Base-by-base conservation (phyloP, 2,113 vertebrate species). In the Tylochromis polylepis region DNA sequence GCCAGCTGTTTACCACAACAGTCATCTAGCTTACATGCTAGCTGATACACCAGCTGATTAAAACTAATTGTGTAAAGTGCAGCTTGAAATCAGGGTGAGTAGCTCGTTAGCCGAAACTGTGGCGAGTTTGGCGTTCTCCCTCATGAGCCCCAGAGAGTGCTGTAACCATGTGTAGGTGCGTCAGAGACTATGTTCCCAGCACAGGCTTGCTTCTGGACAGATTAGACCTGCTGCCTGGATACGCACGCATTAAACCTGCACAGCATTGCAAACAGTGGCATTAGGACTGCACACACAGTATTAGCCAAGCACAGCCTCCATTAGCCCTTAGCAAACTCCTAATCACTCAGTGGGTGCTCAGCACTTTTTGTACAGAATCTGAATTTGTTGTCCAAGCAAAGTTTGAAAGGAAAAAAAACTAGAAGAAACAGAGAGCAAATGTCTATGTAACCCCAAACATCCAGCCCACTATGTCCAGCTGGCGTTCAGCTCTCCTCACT, bases 151-250 rank as follows among this genome's bases (percentile, higher is more conserved):
- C 27, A 57, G 89, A 91, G 95, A 82, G 84, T 20, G 72, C 67
- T 65, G 85, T 91, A 93, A 92, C 92, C 85, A 90, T 85, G 90
- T 62, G 77, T 92, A 93, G 94, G 94, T 95, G 92, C 84, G 90
- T 94, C 93, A 93, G 81, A 89, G 85, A 55, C 86, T 49, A 11
- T 18, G 87, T 94, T 89, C 85, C 87, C 12, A 46, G 62, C 79
- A 86, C 91, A 91, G 84, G 86, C 60, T 58, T 55, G 91, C 91
- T 85, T 88, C 34, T 20, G 91, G 91, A 92, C 91, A 91, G 93
- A 92, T 89, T 95, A 95, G 78, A 88, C 87, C 72, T 57, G 93
- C 91, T 95, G 93, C 93, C 80, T 91, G 91, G 93, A 92, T 89
- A 96, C 94, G 80, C 87, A 89, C 62, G 83, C 87, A 94, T 92